These are phyloP conservation scores for Cerceris rybyensis DNA, from an alignment of 2,888 invertebrate genomes.

Conservation along the genomic window DNA sequence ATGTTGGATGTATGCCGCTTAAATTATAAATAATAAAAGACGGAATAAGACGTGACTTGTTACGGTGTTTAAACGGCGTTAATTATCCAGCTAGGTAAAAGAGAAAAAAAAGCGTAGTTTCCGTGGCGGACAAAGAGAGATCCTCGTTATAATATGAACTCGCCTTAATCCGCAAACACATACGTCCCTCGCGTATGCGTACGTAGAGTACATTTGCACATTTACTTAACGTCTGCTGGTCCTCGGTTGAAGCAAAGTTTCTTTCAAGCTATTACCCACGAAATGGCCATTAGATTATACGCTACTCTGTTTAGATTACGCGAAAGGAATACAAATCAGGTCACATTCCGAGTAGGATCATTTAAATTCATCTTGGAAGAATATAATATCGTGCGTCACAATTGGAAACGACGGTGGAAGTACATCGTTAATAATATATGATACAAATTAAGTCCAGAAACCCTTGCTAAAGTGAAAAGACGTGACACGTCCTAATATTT, in stretches of 20 bases:
- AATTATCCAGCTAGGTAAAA: not conserved
- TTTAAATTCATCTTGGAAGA: not conserved
- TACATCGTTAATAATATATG: too few species aligned
- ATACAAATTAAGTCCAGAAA: too few species aligned
- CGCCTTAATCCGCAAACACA: constrained; percentile 13
- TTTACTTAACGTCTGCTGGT: constrained; percentile 23
- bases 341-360: constrained; percentile 20
- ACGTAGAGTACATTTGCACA: constrained; percentile 28
- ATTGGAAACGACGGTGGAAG: too few species aligned
- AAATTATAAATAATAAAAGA: not conserved
- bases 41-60: not conserved
- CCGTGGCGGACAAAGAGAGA: not conserved
- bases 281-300: constrained; percentile 32
- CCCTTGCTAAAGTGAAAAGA: too few species aligned
- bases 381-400: not conserved
- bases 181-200: not conserved
- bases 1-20: not conserved
- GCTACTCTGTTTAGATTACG: constrained; percentile 16
- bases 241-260: constrained; percentile 28
- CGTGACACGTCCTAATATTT: too few species aligned
- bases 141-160: constrained; percentile 2
- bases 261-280: constrained; percentile 46
- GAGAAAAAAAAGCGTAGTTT: not conserved
- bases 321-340: constrained; percentile 18
- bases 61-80: not conserved